Conservation (phyloP, 2,113 vertebrate genomes). For the Seriola rivoliana region DNA sequence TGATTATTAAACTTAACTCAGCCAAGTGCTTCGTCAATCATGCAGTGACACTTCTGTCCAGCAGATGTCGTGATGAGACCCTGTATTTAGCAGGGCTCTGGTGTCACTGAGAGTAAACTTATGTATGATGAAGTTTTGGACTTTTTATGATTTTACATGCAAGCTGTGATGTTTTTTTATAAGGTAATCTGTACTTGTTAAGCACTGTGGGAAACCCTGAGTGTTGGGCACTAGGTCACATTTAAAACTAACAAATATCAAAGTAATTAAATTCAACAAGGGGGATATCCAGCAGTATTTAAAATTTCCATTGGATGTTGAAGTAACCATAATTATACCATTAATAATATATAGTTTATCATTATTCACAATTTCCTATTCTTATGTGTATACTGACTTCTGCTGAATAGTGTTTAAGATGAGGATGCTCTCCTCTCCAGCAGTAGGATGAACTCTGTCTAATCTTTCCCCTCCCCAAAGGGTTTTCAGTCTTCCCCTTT, state of each 20-base stretch:
- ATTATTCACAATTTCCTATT: not conserved
- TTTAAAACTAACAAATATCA: slow-evolving; percentile 11
- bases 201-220: not conserved
- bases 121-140: slow-evolving; percentile 7
- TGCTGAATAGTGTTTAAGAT: slow-evolving; percentile 12
- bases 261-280: slow-evolving; percentile 5
- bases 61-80: slow-evolving; percentile 67
- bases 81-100: slow-evolving; percentile 31
- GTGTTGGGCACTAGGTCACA: not conserved
- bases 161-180: slow-evolving; percentile 8
- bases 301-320: slow-evolving; percentile 7
- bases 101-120: not conserved
- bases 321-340: not conserved
- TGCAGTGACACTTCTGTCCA: slow-evolving; percentile 62
- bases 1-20: slow-evolving; percentile 32
- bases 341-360: not conserved
- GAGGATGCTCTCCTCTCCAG: not conserved
- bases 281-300: not conserved
- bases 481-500: slow-evolving; percentile 41
- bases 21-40: not conserved
- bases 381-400: not conserved
- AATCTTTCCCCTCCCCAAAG: slow-evolving; percentile 40
- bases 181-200: not conserved
- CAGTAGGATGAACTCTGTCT: slow-evolving; percentile 23
- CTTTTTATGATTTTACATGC: slow-evolving; percentile 22